phyloP scores from a whole-genome alignment of 2,113 vertebrate species.

The Neofelis nebulosa region DNA sequence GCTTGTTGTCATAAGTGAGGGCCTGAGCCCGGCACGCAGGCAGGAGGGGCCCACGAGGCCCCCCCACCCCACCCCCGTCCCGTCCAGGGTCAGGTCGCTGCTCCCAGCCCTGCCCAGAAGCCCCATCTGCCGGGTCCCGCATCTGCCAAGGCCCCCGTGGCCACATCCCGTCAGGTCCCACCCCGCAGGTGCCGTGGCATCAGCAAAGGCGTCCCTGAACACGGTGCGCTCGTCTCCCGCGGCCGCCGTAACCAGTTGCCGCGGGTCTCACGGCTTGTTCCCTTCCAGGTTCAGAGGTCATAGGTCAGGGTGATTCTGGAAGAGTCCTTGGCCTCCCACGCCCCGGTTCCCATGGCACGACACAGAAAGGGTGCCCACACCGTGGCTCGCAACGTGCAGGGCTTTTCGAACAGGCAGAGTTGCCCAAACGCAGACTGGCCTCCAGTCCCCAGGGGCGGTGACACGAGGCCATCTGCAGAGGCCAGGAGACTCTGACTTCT shows the following conservation, averaged over 20 bases:
- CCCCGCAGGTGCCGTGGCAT: rapidly evolving
- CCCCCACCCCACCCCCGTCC: neutral
- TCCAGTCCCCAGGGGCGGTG: rapidly evolving
- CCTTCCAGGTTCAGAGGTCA: rapidly evolving
- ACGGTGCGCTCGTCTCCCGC: rapidly evolving
- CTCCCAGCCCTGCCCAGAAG: neutral
- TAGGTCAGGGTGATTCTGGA: neutral
- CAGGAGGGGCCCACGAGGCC: rapidly evolving
- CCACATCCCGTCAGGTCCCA: rapidly evolving
- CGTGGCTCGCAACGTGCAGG: rapidly evolving
- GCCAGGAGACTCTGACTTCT: too few relatives aligned
- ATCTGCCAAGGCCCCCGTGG: neutral
- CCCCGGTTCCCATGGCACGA: neutral
- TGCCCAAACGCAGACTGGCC: neutral
- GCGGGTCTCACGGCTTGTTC: neutral
- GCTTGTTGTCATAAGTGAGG: rapidly evolving
- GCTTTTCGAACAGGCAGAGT: neutral
- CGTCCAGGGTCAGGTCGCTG: rapidly evolving
- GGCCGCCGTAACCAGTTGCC: neutral
- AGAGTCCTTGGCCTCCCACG: neutral
- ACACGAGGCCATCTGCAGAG: rapidly evolving
- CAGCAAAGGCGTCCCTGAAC: rapidly evolving
- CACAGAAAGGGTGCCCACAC: neutral
- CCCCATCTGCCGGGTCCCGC: rapidly evolving
- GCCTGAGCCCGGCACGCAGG: neutral